Conservation (phyloP, 2,888 invertebrate species). For the Stenodema calcarata region DNA sequence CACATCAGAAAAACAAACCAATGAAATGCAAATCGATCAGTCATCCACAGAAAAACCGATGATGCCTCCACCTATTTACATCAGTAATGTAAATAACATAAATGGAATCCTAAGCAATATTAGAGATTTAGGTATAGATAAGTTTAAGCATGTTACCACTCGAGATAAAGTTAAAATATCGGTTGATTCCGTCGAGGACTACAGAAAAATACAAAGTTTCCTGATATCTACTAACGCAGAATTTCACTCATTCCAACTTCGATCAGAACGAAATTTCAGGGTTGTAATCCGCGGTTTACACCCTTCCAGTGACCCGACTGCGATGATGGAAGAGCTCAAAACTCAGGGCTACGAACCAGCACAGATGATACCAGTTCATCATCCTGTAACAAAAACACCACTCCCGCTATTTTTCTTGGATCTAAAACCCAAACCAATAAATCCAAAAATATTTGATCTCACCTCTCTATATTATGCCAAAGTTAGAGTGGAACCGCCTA, state of each 20-base stretch:
- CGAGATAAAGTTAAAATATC: neutral
- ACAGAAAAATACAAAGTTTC: neutral
- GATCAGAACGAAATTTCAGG: neutral
- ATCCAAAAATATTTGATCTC: neutral
- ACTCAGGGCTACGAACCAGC: neutral
- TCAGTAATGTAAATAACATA: conserved; percentile 3
- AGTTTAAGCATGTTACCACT: neutral
- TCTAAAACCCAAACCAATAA: neutral
- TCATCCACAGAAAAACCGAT: neutral
- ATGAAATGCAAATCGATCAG: neutral
- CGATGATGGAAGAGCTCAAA: neutral
- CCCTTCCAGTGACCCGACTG: neutral
- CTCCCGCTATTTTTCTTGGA: conserved; percentile 9
- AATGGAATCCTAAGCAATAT: neutral
- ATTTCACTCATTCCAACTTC: neutral
- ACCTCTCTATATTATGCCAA: neutral
- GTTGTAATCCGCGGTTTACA: neutral
- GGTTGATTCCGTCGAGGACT: neutral
- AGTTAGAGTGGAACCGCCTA: neutral
- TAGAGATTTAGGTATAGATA: neutral
- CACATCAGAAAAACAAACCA: too few species aligned
- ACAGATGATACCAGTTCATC: neutral
- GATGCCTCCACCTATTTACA: neutral
- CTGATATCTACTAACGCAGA: neutral
- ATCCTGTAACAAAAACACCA: conserved; percentile 21